Conservation (phyloP, 2,888 invertebrate genomes). For the Gastracanthus pulcherrimus region DNA sequence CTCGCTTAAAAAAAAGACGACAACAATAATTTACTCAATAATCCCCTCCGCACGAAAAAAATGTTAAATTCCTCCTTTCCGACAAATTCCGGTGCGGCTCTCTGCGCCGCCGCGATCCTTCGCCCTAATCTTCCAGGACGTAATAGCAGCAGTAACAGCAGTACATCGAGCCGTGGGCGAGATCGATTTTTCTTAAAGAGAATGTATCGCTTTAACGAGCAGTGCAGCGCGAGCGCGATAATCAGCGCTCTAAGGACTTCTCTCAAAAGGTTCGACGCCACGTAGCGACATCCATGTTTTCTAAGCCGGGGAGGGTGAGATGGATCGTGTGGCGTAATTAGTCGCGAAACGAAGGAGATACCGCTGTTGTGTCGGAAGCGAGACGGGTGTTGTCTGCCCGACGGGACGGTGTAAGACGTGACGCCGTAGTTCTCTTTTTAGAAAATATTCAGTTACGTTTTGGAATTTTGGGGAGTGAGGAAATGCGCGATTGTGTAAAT, state of each 20-base stretch:
- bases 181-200: conserved; percentile 49
- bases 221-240: background rate
- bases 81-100: conserved; percentile 24
- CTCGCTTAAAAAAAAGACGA: conserved; percentile 6
- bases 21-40: conserved; percentile 36
- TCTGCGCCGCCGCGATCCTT: conserved; percentile 37
- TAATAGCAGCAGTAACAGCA: conserved; percentile 19
- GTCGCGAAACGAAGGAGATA: background rate
- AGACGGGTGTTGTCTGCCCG: too few relatives aligned
- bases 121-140: conserved; percentile 36
- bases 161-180: background rate
- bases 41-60: background rate
- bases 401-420: too few relatives aligned
- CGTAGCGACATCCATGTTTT: background rate
- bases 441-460: too few relatives aligned
- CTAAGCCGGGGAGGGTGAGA: too few relatives aligned
- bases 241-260: conserved; percentile 22
- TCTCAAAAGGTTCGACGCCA: background rate
- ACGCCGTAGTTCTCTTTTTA: too few relatives aligned
- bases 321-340: background rate
- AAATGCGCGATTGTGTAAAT: too few relatives aligned
- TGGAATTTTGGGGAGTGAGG: too few relatives aligned
- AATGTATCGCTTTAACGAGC: conserved; percentile 42
- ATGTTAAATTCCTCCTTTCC: background rate
- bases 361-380: background rate